Evolutionary conservation across 2,113 vertebrate genomes (phyloP), one percentile per base, ranked within the genome.

Genomic region (Macquaria ambigua): DNA sequence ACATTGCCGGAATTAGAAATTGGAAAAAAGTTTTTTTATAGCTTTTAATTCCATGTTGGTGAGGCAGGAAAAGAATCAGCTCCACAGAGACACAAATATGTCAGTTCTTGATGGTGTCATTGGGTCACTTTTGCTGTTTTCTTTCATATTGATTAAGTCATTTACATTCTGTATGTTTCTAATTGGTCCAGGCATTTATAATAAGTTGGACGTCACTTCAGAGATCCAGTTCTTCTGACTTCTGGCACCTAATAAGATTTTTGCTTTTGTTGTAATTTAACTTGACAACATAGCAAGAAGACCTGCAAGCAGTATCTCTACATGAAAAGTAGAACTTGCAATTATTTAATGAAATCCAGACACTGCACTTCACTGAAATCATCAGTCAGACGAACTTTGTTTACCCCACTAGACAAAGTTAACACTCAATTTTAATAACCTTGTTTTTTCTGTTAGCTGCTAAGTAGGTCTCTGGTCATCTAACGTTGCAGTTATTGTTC

Each of bases 311-410:
- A 25, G 53, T 12, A 50, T 74, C 43, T 41, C n/a, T 16, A 25
- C 21, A 34, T 73, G 11, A 56, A 80, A 61, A 12, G 10, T 9
- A 78, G 12, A 64, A 48, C 34, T 41, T 37, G 0, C 20, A 50
- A 50, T 28, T 48, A 37, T 39, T 61, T 11, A 55, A 37, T 50
- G 39, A 23, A 56, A 58, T 55, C 25, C 55, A 53, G n/a, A 75
- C 61, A 62, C 37, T 62, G 46, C 55, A 75, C 37, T 3, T 62
- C 34, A 63, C 68, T 67, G 16, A 63, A 77, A 69, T 74, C n/a
- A 77, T 64, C 67, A 34, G 6, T 5, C n/a, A 34, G 50, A 67
- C 0, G 8, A 52, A 39, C 16, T n/a, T 53, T 39, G 25, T 82
- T 61, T 68, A 48, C 53, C 71, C 8, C 12, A 66, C 43, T 37